Evolutionary conservation across 2,888 invertebrate species (phyloP), one percentile per base, ranked within the genome.

Genomic region (Lycocerus yunnanus): DNA sequence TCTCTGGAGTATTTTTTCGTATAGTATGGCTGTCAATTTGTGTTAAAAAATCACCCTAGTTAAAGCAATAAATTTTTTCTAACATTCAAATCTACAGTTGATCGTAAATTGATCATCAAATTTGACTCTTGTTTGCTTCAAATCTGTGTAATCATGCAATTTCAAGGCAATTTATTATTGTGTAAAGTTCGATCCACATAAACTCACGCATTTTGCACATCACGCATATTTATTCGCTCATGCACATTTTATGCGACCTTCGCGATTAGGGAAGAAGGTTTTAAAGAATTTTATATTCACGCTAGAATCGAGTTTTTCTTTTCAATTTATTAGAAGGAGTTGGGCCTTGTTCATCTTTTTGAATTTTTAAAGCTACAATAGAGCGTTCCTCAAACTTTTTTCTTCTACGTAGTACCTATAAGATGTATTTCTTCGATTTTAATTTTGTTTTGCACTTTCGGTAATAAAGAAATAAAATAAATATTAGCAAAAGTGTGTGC

Each of bases 181-280:
- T 74, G 70, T 74, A 70, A 70, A 74, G 71, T 67, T 74, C 71
- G 68, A 71, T 68, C 68, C 69, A 66, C 60, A 71, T 68, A 71
- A 63, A 58, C 74, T 74, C 65, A 66, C 71, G 63, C 71, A 68
- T 58, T 24, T 67, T 68, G 72, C 27, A 73, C 65, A 65, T 58
- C 66, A 73, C 74, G 67, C 70, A 74, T 74, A 70, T 65, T 65
- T 65, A 60, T 59, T 59, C 71, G 58, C 63, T 65, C 71, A 60
- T 65, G 65, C 71, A 65, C 66, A 20, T 59, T 68, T 18, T 43
- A 43, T 43, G 58, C 59, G 59, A 68, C 59, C 68, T 66, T 66
- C 58, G 24, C 66, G 71, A 71, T 71, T 63, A 63, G 20, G 20
- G 61, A 18, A 20, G 61, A 18, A 18, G 61, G 43, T 43, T 43